Evolutionary conservation across 2,888 invertebrate genomes (phyloP), one percentile per base, ranked within the genome.

Genomic region (Sympetrum striolatum): DNA sequence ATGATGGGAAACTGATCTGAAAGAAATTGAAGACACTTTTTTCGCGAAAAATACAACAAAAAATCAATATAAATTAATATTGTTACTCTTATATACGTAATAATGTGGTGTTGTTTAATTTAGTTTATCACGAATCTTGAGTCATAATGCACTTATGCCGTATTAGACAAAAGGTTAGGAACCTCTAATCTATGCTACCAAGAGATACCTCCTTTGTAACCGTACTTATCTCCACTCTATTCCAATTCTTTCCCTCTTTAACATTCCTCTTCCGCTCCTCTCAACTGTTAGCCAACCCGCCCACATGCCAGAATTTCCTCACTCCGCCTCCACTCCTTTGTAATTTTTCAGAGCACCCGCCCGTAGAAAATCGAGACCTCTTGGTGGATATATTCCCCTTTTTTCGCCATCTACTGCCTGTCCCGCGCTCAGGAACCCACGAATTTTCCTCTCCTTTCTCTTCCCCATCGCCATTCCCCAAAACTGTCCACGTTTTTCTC

Each of bases 341-440:
- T 86, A 86, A 86, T 86, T 86, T 86, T 86, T 86, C 86, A 86
- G 64, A 58, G 86, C 86, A 86, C 60, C 58, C 86, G 86, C 58
- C 64, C 86, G 60, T 58, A 86, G 86, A 86, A 86, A 86, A 86
- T 86, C 86, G 86, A 39, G 86, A 86, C 86, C 86, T 86, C 86
- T 86, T 86, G 35, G 60, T 2, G 58, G 10, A 18, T 53, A 25
- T 64, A 64, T 86, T 12, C 22, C 64, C 35, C 18, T 60, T 86
- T 86, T 60, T 31, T 22, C 60, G 86, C 86, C 60, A 37, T 60
- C 86, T 86, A 86, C 58, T 86, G 60, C 60, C 86, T 86, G 37
- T 86, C 64, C n/a, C 58, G 60, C 58, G 53, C 25, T 4, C 58
- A 39, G 86, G 58, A 86, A 60, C 73, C 73, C 73, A 73, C 58